Evolutionary conservation across 2,113 vertebrate genomes (phyloP).

Genomic region (Chlorodrepanis virens): DNA sequence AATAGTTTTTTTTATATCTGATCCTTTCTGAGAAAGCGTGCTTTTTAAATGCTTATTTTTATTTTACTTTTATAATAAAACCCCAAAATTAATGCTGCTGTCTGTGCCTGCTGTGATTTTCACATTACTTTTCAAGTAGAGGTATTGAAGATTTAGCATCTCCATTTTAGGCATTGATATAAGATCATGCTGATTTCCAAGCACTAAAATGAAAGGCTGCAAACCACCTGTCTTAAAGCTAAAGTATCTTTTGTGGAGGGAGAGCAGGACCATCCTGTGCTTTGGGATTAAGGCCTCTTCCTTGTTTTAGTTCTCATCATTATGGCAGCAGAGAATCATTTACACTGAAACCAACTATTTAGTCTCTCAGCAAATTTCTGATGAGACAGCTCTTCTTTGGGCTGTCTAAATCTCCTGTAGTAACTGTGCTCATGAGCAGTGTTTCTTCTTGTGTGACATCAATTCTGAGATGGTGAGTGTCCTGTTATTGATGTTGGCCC

Average conservation of each 20-base stretch:
- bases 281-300: background rate
- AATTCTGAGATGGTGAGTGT: background rate
- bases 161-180: background rate
- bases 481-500: background rate
- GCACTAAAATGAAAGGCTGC: background rate
- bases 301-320: background rate
- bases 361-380: background rate
- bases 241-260: background rate
- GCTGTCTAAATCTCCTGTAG: background rate
- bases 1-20: conserved; percentile 74
- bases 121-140: background rate
- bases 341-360: background rate
- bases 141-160: background rate
- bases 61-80: conserved; percentile 86
- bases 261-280: background rate
- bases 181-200: background rate
- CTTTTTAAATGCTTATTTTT: conserved; percentile 82
- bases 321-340: background rate
- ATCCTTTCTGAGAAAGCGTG: conserved; percentile 58
- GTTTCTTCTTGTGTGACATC: background rate
- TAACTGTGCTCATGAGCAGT: background rate
- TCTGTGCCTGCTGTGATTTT: background rate
- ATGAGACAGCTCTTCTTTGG: background rate
- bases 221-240: background rate
- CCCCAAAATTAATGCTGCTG: conserved; percentile 40